Evolutionary conservation across 2,113 vertebrate species (phyloP), one percentile per base, ranked within the genome.

Genomic region (Rattus rattus): DNA sequence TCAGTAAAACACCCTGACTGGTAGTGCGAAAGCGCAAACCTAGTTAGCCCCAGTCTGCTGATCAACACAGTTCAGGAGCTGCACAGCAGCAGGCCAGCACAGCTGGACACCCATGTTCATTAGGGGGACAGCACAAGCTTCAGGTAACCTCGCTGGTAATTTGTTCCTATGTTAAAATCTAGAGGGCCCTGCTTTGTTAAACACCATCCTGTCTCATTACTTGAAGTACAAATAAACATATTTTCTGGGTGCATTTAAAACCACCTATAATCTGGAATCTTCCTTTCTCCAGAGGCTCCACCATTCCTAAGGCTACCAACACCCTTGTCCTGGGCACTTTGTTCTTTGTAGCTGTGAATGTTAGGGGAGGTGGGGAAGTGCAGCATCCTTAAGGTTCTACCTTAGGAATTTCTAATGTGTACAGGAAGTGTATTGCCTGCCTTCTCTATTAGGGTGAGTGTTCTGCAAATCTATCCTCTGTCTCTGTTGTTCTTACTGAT

Each of bases 181-280:
- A 33, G 94, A 86, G 77, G 69, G 26, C 26, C 89, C 22, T 69
- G 65, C 39, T 93, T 63, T 97, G 24, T 69, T 83, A 67, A 73
- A 85, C 7, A 33, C 3, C 2, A 28, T 91, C 75, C 11, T 73
- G 11, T 54, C 26, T 92, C 80, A 89, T 36, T 70, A 30, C n/a
- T 88, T 69, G n/a, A 92, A 88, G 59, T 92, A 36, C 39, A 95
- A 96, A 84, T 90, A 30, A 75, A 95, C 85, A 24, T 67, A 63
- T 28, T 80, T 14, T 36, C 65, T 88, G 67, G 39, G n/a, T 90
- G 7, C n/a, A 79, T 91, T 88, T 89, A 79, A 91, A 96, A 70
- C 20, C 14, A 39, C 56, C 87, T 93, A 54, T 28, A 67, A 77
- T 59, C 39, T 52, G 39, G 52, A 36, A 89, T 52, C 43, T 65